Evolutionary conservation across 1,140 invertebrate genomes (phyloP).

Genomic region (Lepidostoma basale): DNA sequence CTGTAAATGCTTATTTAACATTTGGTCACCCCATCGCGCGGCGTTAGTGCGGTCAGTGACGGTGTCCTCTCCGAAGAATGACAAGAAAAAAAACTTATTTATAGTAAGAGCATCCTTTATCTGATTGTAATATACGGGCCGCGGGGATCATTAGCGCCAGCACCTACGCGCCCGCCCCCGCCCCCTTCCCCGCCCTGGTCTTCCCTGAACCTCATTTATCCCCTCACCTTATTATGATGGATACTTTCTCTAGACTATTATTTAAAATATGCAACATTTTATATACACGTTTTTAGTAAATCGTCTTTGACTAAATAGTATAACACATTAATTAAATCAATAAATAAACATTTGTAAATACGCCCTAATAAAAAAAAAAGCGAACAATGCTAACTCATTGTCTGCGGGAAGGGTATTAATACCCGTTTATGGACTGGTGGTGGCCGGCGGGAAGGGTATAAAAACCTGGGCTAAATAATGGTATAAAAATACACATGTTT

Average conservation of each 20-base stretch:
- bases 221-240: not conserved
- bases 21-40: not conserved
- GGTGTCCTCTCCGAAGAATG: constrained; percentile 8
- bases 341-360: not conserved
- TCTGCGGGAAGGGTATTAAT: no score
- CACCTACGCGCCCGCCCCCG: constrained; percentile 8
- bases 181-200: not conserved
- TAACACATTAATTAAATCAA: not conserved
- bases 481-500: no score
- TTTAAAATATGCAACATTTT: not conserved
- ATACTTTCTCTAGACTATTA: not conserved
- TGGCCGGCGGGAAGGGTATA: no score
- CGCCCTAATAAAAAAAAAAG: no score
- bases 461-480: no score
- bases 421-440: no score
- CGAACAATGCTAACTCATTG: no score
- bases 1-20: no score
- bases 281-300: not conserved
- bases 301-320: not conserved
- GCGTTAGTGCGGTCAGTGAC: constrained; percentile 5
- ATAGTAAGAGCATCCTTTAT: constrained; percentile 35
- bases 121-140: constrained; percentile 38
- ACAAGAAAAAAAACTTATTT: constrained; percentile 30
- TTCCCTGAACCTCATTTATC: not conserved
- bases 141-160: constrained; percentile 29